Percentiles rank a stretch among this genome's conserved stretches.
Conservation (phyloP, 2,113 vertebrate species). For the Hippocampus comes region DNA sequence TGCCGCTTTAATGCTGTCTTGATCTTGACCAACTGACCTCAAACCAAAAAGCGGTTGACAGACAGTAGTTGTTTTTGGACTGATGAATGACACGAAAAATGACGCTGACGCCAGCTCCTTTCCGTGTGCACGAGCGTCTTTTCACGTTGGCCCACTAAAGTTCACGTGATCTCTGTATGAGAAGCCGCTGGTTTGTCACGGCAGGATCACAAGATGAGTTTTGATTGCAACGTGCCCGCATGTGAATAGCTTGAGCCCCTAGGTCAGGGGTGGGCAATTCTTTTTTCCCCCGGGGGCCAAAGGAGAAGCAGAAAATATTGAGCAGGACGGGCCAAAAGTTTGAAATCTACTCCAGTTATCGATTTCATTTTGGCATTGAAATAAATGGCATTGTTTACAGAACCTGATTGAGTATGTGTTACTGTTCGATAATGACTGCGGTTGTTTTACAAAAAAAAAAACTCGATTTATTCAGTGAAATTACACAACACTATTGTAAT, state of each 20-base stretch:
- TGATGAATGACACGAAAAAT: neutral
- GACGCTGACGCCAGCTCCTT: neutral
- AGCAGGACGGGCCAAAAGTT: no score
- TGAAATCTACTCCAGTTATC: no score
- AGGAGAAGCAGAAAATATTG: no score
- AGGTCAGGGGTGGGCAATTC: neutral
- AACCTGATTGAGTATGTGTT: no score
- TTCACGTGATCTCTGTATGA: slow-evolving; percentile 47
- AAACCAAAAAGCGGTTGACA: slow-evolving; percentile 22
- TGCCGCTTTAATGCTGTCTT: neutral
- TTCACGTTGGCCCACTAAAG: slow-evolving; percentile 20
- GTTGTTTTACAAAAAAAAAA: no score
- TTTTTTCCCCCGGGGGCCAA: no score
- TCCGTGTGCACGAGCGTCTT: slow-evolving; percentile 4
- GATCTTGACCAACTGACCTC: slow-evolving; percentile 4
- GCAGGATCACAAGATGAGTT: slow-evolving; percentile 46
- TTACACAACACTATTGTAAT: no score
- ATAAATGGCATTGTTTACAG: no score
- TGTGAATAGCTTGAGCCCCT: slow-evolving; percentile 3
- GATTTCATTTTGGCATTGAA: no score
- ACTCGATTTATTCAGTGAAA: no score
- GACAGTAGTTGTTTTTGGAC: slow-evolving; percentile 16
- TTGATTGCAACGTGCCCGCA: slow-evolving; percentile 23
- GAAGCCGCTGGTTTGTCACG: slow-evolving; percentile 33
- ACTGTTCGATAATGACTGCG: no score